Evolutionary conservation across 2,888 invertebrate species (phyloP), one percentile per base, ranked within the genome.

Genomic region (Temnothorax unifasciatus): DNA sequence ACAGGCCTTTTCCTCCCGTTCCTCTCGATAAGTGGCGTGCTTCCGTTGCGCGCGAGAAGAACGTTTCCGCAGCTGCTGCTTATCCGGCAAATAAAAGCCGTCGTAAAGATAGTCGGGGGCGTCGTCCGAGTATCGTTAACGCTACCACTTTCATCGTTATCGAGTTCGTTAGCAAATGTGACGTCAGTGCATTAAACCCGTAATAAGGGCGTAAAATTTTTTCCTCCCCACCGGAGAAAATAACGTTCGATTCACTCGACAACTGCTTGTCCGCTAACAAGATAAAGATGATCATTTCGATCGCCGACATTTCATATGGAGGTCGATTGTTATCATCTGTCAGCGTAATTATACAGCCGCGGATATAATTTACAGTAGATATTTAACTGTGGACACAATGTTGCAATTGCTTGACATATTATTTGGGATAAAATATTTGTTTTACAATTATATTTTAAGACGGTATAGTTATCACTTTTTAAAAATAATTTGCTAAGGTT

Each of bases 61-160:
- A 71, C 75, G 77, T 83, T 85, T 85, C 81, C 73, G 61, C 66
- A 85, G 79, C 68, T 75, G 75, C 73, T 82, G 86, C 77, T 88
- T 89, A 88, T 87, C 86, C 86, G 86, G 57, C 75, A 82, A 85
- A 85, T 86, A 89, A 89, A 86, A 86, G 69, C 77, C n/a, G 29
- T 52, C 69, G 69, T 77, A 76, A 83, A 83, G 63, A 83, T 83
- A 83, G 75, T 57, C 64, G 74, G 41, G 34, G 9, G 15, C 47
- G 68, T 50, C 83, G 54, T 52, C 34, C 29, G 75, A 29, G 29
- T 71, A 38, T 52, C 83, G 77, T 61, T 82, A 73, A 59, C 61
- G 41, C 29, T 34, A 50, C 66, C 38, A 29, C 29, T 29, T 44
- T 47, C 63, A 44, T 73, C 54, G 63, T 64, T 82, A 74, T 74